Conservation (phyloP, 2,888 invertebrate species). For the Monopis laevigella region DNA sequence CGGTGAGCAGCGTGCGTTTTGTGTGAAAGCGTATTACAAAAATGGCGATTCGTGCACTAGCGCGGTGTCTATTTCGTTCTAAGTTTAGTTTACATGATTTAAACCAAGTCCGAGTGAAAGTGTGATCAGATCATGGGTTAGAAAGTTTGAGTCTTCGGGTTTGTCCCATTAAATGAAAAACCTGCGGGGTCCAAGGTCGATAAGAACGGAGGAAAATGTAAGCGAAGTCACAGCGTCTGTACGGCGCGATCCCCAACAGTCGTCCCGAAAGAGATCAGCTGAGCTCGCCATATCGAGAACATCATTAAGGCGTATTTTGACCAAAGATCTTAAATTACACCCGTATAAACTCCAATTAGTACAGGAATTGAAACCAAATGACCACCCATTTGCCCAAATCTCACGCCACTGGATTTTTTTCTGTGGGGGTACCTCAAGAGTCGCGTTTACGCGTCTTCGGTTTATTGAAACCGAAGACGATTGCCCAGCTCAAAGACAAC, state of each 20-base stretch:
- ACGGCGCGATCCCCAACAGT: slow-evolving; percentile 21
- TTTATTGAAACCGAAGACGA: slow-evolving; percentile 11
- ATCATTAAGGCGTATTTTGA: slow-evolving; percentile 19
- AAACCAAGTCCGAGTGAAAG: slow-evolving; percentile 13
- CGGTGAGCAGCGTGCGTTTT: too few species aligned
- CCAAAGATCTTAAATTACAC: slow-evolving; percentile 15
- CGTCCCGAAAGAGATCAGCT: slow-evolving; percentile 19
- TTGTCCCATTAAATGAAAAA: slow-evolving; percentile 20
- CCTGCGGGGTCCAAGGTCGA: slow-evolving; percentile 13
- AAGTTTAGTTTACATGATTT: slow-evolving; percentile 10
- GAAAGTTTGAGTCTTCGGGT: slow-evolving; percentile 14
- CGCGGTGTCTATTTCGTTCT: slow-evolving; percentile 13
- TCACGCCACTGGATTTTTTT: too few species aligned
- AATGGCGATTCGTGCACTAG: slow-evolving; percentile 20
- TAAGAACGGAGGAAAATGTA: slow-evolving; percentile 15
- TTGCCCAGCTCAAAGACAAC: slow-evolving; percentile 9
- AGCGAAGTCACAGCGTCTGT: slow-evolving; percentile 16
- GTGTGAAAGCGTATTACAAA: too few species aligned
- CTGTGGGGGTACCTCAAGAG: slow-evolving; percentile 12
- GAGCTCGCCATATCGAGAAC: slow-evolving; percentile 21
- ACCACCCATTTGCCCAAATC: slow-evolving; percentile 1
- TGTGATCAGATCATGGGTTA: slow-evolving; percentile 15
- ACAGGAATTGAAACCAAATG: slow-evolving; percentile 8
- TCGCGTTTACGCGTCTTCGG: slow-evolving; percentile 11
- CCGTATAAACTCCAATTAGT: slow-evolving; percentile 13